Percentiles rank a stretch among this genome's conserved stretches.
These are phyloP conservation scores for Garra rufa DNA, from an alignment of 2,113 vertebrate genomes.

Conservation along the genomic window DNA sequence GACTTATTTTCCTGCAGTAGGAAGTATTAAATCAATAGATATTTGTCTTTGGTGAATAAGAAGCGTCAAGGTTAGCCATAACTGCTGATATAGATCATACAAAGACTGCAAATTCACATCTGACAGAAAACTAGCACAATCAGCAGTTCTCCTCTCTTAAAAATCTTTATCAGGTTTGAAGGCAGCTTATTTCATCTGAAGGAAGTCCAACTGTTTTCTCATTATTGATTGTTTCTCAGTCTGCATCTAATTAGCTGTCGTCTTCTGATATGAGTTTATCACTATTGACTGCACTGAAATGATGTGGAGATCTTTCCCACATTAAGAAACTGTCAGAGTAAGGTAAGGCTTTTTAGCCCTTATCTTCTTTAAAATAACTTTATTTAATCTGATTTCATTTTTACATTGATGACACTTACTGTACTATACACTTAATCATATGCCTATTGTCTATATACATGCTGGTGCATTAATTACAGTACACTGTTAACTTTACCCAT, in stretches of 20 bases:
- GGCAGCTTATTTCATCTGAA: slow-evolving; percentile 17
- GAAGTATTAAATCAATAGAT: slow-evolving; percentile 28
- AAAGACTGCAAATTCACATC: slow-evolving; percentile 35
- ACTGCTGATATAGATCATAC: slow-evolving; percentile 52
- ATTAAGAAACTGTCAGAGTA: background rate
- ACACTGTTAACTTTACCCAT: background rate
- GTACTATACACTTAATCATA: background rate
- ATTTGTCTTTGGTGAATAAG: slow-evolving; percentile 37
- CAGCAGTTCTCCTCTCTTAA: slow-evolving; percentile 48
- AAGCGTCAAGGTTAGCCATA: slow-evolving; percentile 16
- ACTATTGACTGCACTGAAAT: background rate
- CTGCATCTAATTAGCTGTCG: background rate
- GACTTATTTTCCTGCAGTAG: slow-evolving; percentile 3
- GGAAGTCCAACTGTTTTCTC: background rate
- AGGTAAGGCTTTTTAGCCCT: background rate
- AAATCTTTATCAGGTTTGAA: slow-evolving; percentile 33
- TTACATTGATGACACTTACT: background rate
- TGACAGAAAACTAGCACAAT: slow-evolving; percentile 14
- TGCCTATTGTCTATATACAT: background rate
- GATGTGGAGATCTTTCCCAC: background rate
- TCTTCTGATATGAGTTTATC: background rate
- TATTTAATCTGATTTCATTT: background rate
- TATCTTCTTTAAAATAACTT: background rate
- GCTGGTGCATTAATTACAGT: background rate
- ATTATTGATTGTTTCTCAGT: background rate